Evolutionary conservation across 2,113 vertebrate species (phyloP).

Genomic region (Todiramphus saurophagus): DNA sequence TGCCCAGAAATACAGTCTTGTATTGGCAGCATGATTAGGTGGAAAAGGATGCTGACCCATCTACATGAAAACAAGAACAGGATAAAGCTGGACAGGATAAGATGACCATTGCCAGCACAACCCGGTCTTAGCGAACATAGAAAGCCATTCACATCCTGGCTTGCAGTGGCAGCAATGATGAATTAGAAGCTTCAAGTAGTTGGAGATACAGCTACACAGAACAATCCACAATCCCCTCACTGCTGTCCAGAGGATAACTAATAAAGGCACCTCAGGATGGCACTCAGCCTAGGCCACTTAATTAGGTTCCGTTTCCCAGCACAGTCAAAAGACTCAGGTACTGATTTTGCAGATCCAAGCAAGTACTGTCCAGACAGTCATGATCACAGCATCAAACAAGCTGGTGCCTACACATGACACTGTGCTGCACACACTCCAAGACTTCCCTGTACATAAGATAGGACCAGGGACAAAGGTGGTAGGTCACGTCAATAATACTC

Average conservation of each 20-base stretch:
- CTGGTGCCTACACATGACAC: fast-evolving
- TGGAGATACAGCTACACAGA: neutral
- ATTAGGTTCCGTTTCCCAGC: neutral
- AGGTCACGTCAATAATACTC: neutral
- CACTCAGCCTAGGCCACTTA: neutral
- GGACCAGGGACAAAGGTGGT: neutral
- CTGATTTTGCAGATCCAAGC: neutral
- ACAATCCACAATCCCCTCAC: neutral
- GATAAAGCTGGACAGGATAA: neutral
- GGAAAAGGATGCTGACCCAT: neutral
- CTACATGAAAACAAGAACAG: neutral
- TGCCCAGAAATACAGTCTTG: neutral
- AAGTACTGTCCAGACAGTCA: neutral
- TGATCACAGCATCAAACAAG: neutral
- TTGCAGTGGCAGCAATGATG: neutral
- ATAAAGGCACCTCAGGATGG: neutral
- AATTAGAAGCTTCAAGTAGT: neutral
- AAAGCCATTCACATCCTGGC: neutral
- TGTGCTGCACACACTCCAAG: neutral
- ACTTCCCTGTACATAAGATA: neutral
- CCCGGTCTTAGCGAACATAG: neutral
- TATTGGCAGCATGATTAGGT: neutral
- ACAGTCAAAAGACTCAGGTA: neutral
- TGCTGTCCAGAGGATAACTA: neutral
- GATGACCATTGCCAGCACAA: neutral